Conservation (phyloP, 2,113 vertebrate species). For the Tragelaphus buxtoni region DNA sequence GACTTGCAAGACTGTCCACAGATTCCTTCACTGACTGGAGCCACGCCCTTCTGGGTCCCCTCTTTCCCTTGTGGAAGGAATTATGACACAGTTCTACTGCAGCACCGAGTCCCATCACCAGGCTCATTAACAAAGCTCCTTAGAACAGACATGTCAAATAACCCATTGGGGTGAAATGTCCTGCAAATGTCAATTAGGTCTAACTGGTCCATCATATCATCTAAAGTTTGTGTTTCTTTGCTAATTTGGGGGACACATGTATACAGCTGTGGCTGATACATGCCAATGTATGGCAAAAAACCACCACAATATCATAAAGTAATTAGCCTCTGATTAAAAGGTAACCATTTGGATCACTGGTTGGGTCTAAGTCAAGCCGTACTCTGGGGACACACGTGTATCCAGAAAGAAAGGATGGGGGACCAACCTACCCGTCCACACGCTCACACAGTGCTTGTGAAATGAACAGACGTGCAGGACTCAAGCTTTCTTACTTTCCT, state of each 20-base stretch:
- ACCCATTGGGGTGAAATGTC: neutral
- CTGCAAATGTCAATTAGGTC: neutral
- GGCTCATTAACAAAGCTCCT: neutral
- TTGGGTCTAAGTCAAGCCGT: neutral
- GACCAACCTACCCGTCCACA: neutral
- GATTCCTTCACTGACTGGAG: fast-evolving
- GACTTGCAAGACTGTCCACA: fast-evolving
- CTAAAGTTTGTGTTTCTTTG: neutral
- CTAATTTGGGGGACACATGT: neutral
- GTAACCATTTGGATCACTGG: fast-evolving
- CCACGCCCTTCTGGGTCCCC: fast-evolving
- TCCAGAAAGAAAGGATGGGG: neutral
- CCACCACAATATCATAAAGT: neutral
- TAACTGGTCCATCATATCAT: neutral
- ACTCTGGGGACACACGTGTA: fast-evolving
- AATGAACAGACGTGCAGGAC: fast-evolving
- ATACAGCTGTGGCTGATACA: neutral
- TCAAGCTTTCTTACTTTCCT: fast-evolving
- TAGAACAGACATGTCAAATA: neutral
- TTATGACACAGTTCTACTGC: fast-evolving
- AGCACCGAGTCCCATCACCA: fast-evolving
- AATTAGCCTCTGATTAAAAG: neutral
- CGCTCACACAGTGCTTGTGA: no score
- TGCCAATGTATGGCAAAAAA: neutral
- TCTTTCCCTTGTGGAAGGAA: fast-evolving